Conservation (phyloP, 2,113 vertebrate species). For the Phoxinus phoxinus region DNA sequence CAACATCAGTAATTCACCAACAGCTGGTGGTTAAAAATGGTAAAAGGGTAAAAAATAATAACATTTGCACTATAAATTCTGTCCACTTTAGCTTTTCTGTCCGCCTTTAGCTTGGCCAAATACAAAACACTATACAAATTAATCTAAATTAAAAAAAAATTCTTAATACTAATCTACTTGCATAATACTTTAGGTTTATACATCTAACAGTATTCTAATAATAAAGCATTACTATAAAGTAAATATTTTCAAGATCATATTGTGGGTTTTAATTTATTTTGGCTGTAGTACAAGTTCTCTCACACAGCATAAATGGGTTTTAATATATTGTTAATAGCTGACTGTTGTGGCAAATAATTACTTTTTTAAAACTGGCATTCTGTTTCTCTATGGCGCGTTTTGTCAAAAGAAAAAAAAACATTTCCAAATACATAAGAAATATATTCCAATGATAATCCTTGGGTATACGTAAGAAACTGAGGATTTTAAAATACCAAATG, state of each 20-base stretch:
- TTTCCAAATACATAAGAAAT: not conserved
- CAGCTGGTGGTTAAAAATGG: not conserved
- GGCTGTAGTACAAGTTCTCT: not conserved
- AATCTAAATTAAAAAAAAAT: not conserved
- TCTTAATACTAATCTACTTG: too few relatives aligned
- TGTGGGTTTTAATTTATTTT: not conserved
- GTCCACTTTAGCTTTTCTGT: not conserved
- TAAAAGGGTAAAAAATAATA: not conserved
- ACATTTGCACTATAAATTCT: not conserved
- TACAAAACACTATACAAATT: not conserved
- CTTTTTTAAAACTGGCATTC: not conserved
- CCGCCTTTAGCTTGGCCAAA: too few relatives aligned
- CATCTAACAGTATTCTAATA: too few relatives aligned
- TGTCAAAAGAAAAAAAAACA: not conserved
- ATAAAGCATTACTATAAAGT: not conserved
- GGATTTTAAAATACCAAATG: not conserved
- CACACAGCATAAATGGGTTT: not conserved
- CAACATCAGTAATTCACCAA: not conserved
- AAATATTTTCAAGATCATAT: not conserved
- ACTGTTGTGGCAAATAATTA: not conserved
- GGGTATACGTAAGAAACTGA: not conserved
- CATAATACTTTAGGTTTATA: too few relatives aligned
- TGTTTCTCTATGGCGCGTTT: not conserved
- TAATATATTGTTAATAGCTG: not conserved
- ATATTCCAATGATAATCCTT: not conserved